Conservation (phyloP, 2,113 vertebrate genomes). For the Tringa solitaria region DNA sequence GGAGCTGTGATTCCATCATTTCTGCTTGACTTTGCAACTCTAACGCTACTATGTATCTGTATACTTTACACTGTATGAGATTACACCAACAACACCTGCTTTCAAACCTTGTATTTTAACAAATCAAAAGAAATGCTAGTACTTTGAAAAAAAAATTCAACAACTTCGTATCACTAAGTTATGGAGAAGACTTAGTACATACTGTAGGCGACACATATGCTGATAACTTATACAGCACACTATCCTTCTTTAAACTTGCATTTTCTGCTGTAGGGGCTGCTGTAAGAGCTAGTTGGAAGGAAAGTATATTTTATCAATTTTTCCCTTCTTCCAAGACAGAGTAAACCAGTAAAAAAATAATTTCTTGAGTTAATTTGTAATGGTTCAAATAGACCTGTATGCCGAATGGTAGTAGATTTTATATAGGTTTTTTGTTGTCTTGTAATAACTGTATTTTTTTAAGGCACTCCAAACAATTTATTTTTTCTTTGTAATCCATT, state of each 20-base stretch:
- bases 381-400: background rate
- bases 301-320: background rate
- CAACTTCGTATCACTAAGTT: background rate
- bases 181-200: background rate
- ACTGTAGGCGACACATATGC: background rate
- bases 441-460: background rate
- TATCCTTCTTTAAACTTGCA: background rate
- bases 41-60: background rate
- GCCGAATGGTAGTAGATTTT: background rate
- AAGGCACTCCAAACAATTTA: background rate
- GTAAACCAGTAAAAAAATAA: background rate
- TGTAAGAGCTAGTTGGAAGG: background rate
- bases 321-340: background rate
- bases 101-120: background rate
- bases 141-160: background rate
- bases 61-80: background rate
- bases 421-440: background rate
- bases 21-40: background rate
- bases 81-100: background rate
- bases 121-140: background rate
- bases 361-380: slow-evolving; percentile 25
- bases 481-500: background rate
- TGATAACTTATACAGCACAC: background rate
- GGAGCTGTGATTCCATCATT: background rate
- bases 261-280: slow-evolving; percentile 1